Evolutionary conservation across 1,140 invertebrate species (phyloP), one percentile per base, ranked within the genome.

Genomic region (Cyphomyrmex costatus): DNA sequence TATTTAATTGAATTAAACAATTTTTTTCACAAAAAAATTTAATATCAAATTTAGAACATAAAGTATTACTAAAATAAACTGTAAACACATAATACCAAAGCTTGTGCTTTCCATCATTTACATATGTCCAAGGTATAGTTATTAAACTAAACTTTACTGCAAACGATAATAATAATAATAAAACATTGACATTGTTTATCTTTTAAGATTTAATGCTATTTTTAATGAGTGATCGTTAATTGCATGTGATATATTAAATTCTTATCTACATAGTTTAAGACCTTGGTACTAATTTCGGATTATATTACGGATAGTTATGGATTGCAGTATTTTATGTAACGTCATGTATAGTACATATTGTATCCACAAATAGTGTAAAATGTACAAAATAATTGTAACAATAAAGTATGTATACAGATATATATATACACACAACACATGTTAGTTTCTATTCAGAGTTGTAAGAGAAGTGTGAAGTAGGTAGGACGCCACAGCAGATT

Each of bases 311-410:
- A 42, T 84, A 63, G n/a, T 66, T 42, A 42, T 51, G 2, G 10
- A 85, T 76, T 51, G 58, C 12, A 84, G 30, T 24, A n/a, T 61
- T 71, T 82, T 21, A 19, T 36, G 14, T 42, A 56, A 53, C 12
- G 53, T 42, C 33, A 33, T 82, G 65, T 78, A 56, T 71, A 36
- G 36, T 60, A 49, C 53, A 21, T 33, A 83, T 27, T 61, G 16
- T 49, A 76, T 56, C 56, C 73, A 76, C 58, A 86, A 88, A n/a
- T 85, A 71, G 49, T 56, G 21, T 30, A 68, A 88, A 65, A 14
- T 88, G 74, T 88, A 88, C 58, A 89, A 87, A 85, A 65, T 30
- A n/a, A 76, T 76, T 53, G 46, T 61, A 21, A 65, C 76, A 16
- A 74, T 85, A 88, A 88, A 89, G 49, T 19, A 36, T 88, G 68